Conservation (phyloP, 2,797 vertebrate genomes). For the Menidia menidia region DNA sequence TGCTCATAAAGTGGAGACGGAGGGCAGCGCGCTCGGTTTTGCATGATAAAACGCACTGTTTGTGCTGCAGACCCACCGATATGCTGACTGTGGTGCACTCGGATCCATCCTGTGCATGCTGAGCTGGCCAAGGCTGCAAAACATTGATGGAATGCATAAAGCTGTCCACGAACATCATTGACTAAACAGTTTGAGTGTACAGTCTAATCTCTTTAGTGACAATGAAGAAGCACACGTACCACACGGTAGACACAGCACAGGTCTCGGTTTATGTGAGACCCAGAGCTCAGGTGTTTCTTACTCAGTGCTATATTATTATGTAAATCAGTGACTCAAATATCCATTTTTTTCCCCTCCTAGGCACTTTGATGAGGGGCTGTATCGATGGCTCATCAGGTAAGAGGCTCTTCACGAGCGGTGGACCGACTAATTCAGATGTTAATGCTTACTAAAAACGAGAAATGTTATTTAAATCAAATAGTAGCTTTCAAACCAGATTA, state of each 20-base stretch:
- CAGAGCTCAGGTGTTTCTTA: constrained; percentile 63
- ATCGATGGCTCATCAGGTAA: constrained; percentile 96
- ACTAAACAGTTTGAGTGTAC: constrained; percentile 54
- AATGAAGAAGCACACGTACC: constrained; percentile 9
- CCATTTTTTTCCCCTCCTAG: constrained; percentile 78
- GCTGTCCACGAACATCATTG: constrained; percentile 56
- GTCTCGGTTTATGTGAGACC: constrained; percentile 18
- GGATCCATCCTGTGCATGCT: constrained; percentile 56
- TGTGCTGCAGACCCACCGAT: constrained; percentile 33
- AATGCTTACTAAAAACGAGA: constrained; percentile 50
- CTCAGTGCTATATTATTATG: constrained; percentile 61
- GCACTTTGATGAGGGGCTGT: constrained; percentile 96
- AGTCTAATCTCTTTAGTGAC: constrained; percentile 62
- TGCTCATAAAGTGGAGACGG: constrained; percentile 24
- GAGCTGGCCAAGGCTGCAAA: constrained; percentile 60
- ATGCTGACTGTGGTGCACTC: constrained; percentile 66
- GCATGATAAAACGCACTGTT: constrained; percentile 20
- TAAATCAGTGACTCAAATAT: constrained; percentile 60
- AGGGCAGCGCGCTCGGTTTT: constrained; percentile 16
- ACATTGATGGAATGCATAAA: constrained; percentile 76
- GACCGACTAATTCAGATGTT: constrained; percentile 64
- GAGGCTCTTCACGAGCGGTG: constrained; percentile 69
- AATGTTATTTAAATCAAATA: constrained; percentile 44
- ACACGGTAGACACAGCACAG: constrained; percentile 9
- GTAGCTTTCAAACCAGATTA: background rate